A percentile compares a stretch with the other conserved stretches of the same genome.
Conservation (phyloP, 2,888 invertebrate genomes). For the Xylocampa areola region DNA sequence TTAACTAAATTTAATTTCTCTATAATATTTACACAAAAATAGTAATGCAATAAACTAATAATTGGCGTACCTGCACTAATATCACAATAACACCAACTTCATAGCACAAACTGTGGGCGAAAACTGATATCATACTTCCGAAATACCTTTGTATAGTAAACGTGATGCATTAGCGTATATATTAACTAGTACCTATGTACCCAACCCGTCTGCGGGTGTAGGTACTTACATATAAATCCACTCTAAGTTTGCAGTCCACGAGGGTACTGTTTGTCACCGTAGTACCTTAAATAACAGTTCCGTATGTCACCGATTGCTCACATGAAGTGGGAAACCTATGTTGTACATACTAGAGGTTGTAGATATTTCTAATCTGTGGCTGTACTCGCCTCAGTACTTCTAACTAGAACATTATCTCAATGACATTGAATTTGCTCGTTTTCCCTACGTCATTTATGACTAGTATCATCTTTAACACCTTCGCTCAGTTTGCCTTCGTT, state of each 20-base stretch:
- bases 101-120: conserved; percentile 19
- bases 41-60: background rate
- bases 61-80: conserved; percentile 25
- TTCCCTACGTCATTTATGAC: conserved; percentile 19
- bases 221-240: too few species aligned
- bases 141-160: conserved; percentile 19
- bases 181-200: background rate
- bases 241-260: too few species aligned
- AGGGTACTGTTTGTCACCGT: too few species aligned
- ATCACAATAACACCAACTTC: conserved; percentile 23
- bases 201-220: conserved; percentile 17
- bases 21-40: background rate
- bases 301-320: too few species aligned
- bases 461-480: conserved; percentile 18
- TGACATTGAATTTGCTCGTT: conserved; percentile 47
- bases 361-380: too few species aligned
- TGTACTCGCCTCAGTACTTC: conserved; percentile 13
- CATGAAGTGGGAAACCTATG: too few species aligned
- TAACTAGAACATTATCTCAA: conserved; percentile 24
- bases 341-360: too few species aligned
- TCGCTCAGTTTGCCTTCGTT: too few species aligned
- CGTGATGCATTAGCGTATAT: conserved; percentile 34
- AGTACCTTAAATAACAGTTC: too few species aligned
- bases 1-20: background rate
- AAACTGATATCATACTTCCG: conserved; percentile 37